Base-by-base conservation (phyloP, 2,113 vertebrate species). In the Malurus cyaneus region DNA sequence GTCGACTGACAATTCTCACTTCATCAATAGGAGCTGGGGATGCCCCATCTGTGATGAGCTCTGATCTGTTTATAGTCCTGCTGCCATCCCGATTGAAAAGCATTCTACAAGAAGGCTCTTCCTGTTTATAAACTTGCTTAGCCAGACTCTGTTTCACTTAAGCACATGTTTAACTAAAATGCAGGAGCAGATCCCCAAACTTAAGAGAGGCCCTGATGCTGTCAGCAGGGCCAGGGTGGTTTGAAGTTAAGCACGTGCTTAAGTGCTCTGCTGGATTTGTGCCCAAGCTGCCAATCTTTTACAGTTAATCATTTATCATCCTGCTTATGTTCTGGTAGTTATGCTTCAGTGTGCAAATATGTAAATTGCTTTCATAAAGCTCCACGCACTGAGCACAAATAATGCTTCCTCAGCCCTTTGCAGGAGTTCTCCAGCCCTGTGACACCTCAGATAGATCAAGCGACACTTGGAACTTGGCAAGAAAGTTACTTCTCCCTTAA, bases 291-390 rank as follows among this genome's bases (percentile, higher is more conserved):
- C 79, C 87, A 80, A 66, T 96, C 94, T 90, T 93, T 88, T 49
- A 71, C 24, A 86, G 92, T 92, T 94, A 93, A 94, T 96, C 90
- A 95, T 94, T 96, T 86, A 92, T 86, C 82, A 74, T 69, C 57
- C 57, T 6, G 61, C 86, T 88, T 88, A 94, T 74, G 72, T 39
- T 66, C 90, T 64, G 28, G 72, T 84, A 96, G 94, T 86, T 93
- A 84, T 88, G 94, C 95, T 92, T 92, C 93, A 92, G 76, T 67
- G 90, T 96, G 95, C 92, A 97, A 96, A 96, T 96, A 97, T 92
- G 92, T 74, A 96, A 96, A 93, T 95, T 84, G 80, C 93, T 94
- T 96, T 84, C 86, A 88, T 81, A 86, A 94, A 88, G 88, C 80
- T 81, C 47, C 11, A 1, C 1, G 3, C 80, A 53, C n/a, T n/a